phyloP scores from a whole-genome alignment of 1,140 invertebrate genomes.

The Neotoxoptera formosana region DNA sequence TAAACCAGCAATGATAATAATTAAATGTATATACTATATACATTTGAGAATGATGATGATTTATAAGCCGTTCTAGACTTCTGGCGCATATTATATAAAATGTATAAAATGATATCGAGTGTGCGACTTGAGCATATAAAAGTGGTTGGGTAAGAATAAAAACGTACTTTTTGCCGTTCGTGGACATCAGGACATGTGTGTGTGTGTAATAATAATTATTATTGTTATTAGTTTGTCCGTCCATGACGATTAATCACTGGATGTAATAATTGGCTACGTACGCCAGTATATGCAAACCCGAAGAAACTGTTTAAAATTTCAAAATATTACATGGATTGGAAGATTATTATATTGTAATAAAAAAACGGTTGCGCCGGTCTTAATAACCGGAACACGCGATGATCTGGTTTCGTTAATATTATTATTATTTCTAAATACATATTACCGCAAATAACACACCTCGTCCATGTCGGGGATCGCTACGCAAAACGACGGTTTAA shows the following conservation, averaged over 20 bases:
- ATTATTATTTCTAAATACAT: constrained; percentile 1
- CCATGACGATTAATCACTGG: neutral
- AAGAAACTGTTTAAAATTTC: neutral
- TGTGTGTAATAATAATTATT: neutral
- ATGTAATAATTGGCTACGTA: neutral
- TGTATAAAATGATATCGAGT: neutral
- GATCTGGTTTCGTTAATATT: neutral
- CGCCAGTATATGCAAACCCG: neutral
- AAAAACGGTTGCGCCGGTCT: neutral
- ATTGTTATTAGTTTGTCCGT: neutral
- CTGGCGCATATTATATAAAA: neutral
- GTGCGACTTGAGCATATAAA: neutral
- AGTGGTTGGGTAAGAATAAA: neutral
- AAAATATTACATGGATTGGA: neutral
- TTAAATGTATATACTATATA: neutral
- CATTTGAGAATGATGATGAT: neutral
- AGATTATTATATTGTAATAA: neutral
- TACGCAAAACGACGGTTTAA: neutral
- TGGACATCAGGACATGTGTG: neutral
- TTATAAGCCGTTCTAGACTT: neutral
- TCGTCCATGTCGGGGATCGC: neutral
- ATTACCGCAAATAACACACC: neutral
- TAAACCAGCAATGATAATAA: neutral
- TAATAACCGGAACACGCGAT: constrained; percentile 17
- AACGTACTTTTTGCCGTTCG: neutral